Conservation (phyloP, 2,888 invertebrate species). For the Erebia ligea region DNA sequence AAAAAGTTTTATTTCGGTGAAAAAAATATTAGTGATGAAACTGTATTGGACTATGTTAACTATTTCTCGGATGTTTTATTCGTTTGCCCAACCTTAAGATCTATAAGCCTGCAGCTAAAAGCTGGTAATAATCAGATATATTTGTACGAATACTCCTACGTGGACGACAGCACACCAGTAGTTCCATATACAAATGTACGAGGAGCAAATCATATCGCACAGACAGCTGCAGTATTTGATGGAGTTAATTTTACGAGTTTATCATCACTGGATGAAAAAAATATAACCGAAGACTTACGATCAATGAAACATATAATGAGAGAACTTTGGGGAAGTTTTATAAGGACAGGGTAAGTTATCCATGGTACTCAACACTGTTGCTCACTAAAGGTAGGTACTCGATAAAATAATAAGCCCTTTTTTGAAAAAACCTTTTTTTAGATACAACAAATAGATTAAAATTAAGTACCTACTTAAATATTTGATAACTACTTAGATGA, state of each 20-base stretch:
- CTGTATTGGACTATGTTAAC: constrained; percentile 42
- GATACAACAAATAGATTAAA: too few relatives aligned
- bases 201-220: constrained; percentile 54
- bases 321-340: constrained; percentile 42
- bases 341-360: constrained; percentile 37
- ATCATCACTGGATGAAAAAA: neutral
- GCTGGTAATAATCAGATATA: constrained; percentile 49
- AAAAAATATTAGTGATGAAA: constrained; percentile 41
- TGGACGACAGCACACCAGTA: constrained; percentile 47
- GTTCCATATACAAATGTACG: constrained; percentile 49
- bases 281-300: constrained; percentile 43
- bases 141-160: constrained; percentile 55
- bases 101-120: constrained; percentile 44
- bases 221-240: constrained; percentile 46
- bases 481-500: too few relatives aligned
- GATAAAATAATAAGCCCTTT: too few relatives aligned
- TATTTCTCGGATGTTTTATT: constrained; percentile 60
- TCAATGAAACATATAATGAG: constrained; percentile 47
- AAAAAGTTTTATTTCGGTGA: constrained; percentile 57
- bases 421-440: too few relatives aligned
- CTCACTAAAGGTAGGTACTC: too few relatives aligned
- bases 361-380: neutral
- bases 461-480: too few relatives aligned
- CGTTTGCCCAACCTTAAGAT: constrained; percentile 48
- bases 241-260: constrained; percentile 42